These are phyloP conservation scores for Scleropages formosus DNA, from an alignment of 2,797 vertebrate genomes.

Conservation along the genomic window DNA sequence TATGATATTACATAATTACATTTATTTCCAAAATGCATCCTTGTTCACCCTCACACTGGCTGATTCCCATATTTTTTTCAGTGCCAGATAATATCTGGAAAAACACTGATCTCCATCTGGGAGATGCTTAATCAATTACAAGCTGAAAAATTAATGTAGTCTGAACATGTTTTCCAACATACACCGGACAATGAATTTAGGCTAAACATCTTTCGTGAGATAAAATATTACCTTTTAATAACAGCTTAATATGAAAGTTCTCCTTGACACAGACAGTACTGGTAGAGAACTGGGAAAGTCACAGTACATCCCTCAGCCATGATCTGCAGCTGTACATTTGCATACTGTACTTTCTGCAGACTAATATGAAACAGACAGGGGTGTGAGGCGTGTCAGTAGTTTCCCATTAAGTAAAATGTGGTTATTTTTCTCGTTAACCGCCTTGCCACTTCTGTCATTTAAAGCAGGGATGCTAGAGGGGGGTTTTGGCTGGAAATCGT, in stretches of 20 bases:
- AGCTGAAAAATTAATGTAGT: background rate
- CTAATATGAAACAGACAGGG: background rate
- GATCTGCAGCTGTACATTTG: background rate
- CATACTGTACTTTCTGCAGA: background rate
- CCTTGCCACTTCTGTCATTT: background rate
- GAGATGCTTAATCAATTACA: background rate
- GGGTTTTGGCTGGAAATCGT: background rate
- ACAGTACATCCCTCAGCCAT: background rate
- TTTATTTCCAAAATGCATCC: slow-evolving; percentile 9
- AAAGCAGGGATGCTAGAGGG: background rate
- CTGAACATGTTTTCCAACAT: background rate
- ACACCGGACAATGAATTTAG: background rate
- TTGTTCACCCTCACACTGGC: background rate
- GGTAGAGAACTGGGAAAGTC: background rate
- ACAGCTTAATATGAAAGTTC: background rate
- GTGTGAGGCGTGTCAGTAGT: background rate
- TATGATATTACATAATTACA: slow-evolving; percentile 6
- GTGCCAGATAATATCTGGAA: background rate
- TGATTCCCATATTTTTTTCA: background rate
- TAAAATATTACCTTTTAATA: background rate
- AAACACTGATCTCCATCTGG: background rate
- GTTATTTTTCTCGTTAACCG: background rate
- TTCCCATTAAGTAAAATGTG: background rate
- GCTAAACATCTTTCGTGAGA: background rate
- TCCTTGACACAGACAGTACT: background rate